Evolutionary conservation across 2,888 invertebrate species (phyloP).

Genomic region (Apamea anceps): DNA sequence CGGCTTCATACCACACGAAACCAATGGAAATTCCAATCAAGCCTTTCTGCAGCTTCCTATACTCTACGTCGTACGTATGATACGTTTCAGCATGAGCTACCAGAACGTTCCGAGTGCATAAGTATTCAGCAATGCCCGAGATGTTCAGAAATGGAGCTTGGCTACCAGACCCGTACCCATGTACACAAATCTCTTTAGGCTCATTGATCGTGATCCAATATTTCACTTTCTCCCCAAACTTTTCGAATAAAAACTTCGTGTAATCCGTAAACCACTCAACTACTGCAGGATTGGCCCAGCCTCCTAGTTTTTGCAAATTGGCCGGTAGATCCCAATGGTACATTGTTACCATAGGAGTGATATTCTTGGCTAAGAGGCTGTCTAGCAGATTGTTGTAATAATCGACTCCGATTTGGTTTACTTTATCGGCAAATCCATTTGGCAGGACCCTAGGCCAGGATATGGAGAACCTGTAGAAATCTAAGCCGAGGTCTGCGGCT

Average conservation of each 20-base stretch:
- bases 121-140: constrained; percentile 87
- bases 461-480: constrained; percentile 91
- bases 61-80: constrained; percentile 80
- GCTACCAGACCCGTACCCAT: constrained; percentile 78
- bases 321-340: constrained; percentile 92
- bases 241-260: constrained; percentile 87
- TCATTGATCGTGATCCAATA: constrained; percentile 91
- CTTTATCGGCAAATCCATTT: constrained; percentile 85
- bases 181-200: constrained; percentile 83
- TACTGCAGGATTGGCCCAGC: constrained; percentile 90
- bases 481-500: constrained; percentile 82
- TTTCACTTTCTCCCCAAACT: constrained; percentile 87
- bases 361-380: constrained; percentile 88
- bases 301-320: constrained; percentile 89
- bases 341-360: constrained; percentile 90
- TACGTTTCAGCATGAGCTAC: constrained; percentile 89
- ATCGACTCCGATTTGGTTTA: constrained; percentile 90
- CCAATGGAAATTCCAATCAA: constrained; percentile 80
- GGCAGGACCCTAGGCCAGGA: constrained; percentile 93
- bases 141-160: constrained; percentile 81
- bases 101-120: constrained; percentile 89
- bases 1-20: constrained; percentile 88
- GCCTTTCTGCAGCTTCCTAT: constrained; percentile 74
- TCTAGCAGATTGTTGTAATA: constrained; percentile 92
- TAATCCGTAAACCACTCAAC: constrained; percentile 90